phyloP scores from a whole-genome alignment of 2,113 vertebrate genomes.

The Dicentrarchus labrax region DNA sequence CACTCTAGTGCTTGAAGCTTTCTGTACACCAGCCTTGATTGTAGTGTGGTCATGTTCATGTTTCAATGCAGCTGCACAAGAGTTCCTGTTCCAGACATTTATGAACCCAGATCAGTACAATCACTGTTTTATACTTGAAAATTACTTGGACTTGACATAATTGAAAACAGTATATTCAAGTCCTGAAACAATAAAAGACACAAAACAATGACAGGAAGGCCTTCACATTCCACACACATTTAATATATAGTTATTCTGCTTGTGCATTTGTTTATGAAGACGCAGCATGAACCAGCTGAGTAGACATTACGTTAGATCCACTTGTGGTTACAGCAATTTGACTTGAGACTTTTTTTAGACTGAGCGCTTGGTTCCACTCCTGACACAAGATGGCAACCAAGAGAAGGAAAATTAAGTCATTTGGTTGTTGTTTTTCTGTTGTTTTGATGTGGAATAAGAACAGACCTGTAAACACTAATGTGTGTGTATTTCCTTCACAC shows the following conservation, averaged over 20 bases:
- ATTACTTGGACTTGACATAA: not conserved
- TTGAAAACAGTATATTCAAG: not conserved
- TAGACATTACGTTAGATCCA: not conserved
- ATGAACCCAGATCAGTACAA: not conserved
- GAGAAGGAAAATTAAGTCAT: not conserved
- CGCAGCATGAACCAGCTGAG: not conserved
- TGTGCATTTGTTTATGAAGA: not conserved
- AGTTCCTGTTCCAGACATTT: not conserved
- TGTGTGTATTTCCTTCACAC: no score
- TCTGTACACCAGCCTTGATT: not conserved
- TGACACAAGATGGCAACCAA: constrained; percentile 19
- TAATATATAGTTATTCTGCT: not conserved
- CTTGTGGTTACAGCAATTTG: not conserved
- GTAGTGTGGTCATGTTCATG: not conserved
- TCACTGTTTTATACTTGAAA: not conserved
- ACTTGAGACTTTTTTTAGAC: not conserved
- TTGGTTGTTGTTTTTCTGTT: not conserved
- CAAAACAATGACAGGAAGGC: not conserved
- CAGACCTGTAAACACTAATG: not conserved
- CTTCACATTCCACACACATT: not conserved
- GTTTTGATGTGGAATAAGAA: not conserved
- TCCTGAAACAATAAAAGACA: not conserved
- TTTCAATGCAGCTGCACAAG: not conserved
- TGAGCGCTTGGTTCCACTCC: not conserved
- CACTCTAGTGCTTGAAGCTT: not conserved